phyloP scores from a whole-genome alignment of 2,113 vertebrate species.

The Callospermophilus lateralis region DNA sequence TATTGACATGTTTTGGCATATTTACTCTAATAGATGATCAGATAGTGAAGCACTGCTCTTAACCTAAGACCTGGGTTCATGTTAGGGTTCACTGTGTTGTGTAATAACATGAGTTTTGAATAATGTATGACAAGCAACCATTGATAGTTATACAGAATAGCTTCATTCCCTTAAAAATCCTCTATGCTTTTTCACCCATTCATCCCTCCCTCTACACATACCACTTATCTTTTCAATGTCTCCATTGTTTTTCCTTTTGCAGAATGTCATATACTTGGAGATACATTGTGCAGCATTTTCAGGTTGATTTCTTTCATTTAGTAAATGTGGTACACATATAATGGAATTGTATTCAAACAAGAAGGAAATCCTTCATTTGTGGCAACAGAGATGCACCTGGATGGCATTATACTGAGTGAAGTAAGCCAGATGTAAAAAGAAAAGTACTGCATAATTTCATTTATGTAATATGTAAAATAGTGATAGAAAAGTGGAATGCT shows the following conservation, averaged over 20 bases:
- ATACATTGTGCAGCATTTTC: background rate
- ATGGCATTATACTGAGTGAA: background rate
- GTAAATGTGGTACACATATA: background rate
- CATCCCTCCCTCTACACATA: background rate
- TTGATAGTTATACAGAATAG: background rate
- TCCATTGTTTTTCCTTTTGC: background rate
- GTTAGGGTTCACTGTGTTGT: no score
- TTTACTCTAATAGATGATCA: background rate
- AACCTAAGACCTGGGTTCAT: background rate
- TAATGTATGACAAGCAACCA: background rate
- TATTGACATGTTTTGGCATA: no score
- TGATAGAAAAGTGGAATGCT: background rate
- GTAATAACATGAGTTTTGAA: background rate
- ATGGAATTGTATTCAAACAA: background rate
- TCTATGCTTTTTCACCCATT: no score
- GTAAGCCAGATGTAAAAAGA: background rate
- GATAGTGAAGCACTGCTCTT: background rate
- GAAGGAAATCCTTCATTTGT: background rate
- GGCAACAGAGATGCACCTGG: no score
- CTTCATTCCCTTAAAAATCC: no score
- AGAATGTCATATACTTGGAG: background rate
- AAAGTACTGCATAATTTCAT: no score
- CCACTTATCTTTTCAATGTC: accelerated
- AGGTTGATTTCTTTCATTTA: background rate
- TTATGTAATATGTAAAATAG: no score